Base-by-base conservation (phyloP, 2,797 vertebrate species). In the Columba guinea region DNA sequence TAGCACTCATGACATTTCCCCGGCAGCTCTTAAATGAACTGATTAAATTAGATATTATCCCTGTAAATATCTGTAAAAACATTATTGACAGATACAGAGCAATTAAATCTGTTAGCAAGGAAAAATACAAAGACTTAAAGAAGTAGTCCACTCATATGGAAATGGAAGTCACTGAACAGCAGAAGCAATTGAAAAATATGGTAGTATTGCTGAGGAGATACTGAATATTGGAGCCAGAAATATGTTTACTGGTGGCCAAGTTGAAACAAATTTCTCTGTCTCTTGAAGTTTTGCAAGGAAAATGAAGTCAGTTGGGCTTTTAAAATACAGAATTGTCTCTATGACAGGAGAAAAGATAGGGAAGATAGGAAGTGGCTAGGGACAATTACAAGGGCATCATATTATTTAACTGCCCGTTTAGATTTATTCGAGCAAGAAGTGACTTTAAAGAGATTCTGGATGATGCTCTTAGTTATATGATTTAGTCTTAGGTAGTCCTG, bases 1-100 rank as follows among this genome's bases (percentile, higher is more conserved):
- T 13, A 37, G 22, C 46, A 60, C 86, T 90, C 63, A 49, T 85
- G 67, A 41, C 41, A 89, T 62, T 96, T 18, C 18, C 22, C 39
- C 62, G 51, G 27, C 7, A 82, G 48, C 30, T 59, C 48, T 87
- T 84, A 95, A 87, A 93, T 68, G 34, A 83, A 41, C 28, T 37
- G 91, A 91, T 93, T 94, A 94, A 94, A 87, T 96, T 81, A 85
- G 13, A 84, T 63, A 88, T 22, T 93, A 81, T 86, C 53, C 85
- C 46, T 93, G 52, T 75, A 97, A 95, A 86, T 20, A 46, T 82
- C 84, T 79, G 46, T 60, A 97, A 96, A 96, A 96, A 88, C 88
- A 82, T 81, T 93, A 68, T 34, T 96, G 84, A 87, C 58, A 71
- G 23, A 92, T 76, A 81, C 24, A 55, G 53, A 86, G 67, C 67